Conservation (phyloP, 92 coral and sea anemone genomes). For the Virgularia gustaviana region DNA sequence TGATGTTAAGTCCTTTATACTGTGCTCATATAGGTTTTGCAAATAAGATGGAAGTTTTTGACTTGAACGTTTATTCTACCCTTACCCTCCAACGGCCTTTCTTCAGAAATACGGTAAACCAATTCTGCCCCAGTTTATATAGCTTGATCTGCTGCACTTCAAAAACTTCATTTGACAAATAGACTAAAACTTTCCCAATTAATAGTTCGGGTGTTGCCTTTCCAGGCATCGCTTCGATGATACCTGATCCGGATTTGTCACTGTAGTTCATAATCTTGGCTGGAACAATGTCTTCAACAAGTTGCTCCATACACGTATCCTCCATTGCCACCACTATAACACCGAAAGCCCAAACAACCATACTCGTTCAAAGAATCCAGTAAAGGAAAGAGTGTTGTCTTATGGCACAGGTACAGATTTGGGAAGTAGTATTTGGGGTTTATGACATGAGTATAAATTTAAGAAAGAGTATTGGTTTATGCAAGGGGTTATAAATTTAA, state of each 20-base stretch:
- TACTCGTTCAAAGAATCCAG: neutral
- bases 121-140: no score
- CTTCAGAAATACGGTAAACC: no score
- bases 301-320: neutral
- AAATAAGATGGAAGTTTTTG: neutral
- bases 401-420: no score
- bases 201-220: neutral
- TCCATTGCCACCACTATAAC: neutral
- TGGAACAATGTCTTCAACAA: neutral
- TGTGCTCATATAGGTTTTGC: neutral
- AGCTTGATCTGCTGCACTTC: no score
- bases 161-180: neutral
- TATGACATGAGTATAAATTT: no score
- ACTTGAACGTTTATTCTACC: no score
- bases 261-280: neutral
- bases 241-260: neutral
- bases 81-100: no score
- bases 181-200: neutral
- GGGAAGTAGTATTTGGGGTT: no score
- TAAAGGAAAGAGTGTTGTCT: no score
- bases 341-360: neutral
- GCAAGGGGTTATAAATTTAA: no score
- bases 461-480: no score
- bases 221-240: neutral
- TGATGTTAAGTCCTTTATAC: no score